Base-by-base conservation (phyloP, 2,797 vertebrate genomes). In the Neosilurus hyrtlii region DNA sequence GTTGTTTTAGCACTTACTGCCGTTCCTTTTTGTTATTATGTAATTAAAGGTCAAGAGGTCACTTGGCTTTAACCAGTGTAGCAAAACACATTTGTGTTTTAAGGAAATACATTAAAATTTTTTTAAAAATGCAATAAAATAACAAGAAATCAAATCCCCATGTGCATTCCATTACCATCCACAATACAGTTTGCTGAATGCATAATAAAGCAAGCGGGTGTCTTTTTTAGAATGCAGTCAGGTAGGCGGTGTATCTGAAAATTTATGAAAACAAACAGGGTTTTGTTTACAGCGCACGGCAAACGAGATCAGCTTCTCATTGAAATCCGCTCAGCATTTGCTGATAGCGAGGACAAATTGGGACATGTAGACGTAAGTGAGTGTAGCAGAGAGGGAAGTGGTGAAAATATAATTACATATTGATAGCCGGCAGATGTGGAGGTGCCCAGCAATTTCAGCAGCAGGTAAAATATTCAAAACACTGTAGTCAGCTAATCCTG, bases 381-480 rank as follows among this genome's bases (percentile, higher is more conserved):
- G 62, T 71, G 66, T 54, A 62, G 62, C 49, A 24, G 61, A 52
- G 83, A 83, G 35, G 57, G 77, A 62, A 85, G 70, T 71, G 59
- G 79, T 75, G n/a, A 70, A 81, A 71, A 79, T 66, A 83, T 86
- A 88, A 86, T 83, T 82, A 73, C 78, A 83, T 82, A 82, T 57
- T 82, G 87, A 85, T 85, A 83, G 59, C 79, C 65, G 26, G 74
- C 73, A 82, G 85, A 80, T 70, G 66, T 76, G 74, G 70, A 71
- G 81, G 74, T 68, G 20, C 76, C 62, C 16, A 26, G 83, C 76
- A 75, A 83, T 85, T 84, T 72, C 63, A 81, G 79, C 75, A 56
- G 35, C 80, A 35, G 68, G n/a, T 76, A 54, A 74, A 83, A 83
- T 86, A 85, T 86, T 86, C 79, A 75, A 83, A 85, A 86, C 70